These are phyloP conservation scores for Gortyna flavago DNA, from an alignment of 2,888 invertebrate genomes.

Conservation along the genomic window DNA sequence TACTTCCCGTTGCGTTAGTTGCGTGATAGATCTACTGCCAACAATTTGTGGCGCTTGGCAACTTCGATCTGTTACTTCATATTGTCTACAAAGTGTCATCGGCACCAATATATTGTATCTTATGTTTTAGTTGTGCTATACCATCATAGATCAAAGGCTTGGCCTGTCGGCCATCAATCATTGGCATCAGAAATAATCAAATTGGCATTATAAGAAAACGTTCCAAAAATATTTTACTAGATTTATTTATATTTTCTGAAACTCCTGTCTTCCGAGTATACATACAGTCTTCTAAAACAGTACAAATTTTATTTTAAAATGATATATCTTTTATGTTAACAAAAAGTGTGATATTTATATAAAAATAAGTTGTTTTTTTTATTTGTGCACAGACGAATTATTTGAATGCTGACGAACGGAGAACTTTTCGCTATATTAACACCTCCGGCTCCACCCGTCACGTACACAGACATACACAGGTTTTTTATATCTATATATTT, in stretches of 20 bases:
- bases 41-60: slow-evolving; percentile 43
- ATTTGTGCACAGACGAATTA: slow-evolving; percentile 86
- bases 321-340: slow-evolving; percentile 20
- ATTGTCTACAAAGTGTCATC: slow-evolving; percentile 46
- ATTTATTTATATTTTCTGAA: background rate
- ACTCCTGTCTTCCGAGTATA: background rate
- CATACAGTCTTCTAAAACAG: background rate
- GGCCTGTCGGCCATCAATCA: slow-evolving; percentile 1
- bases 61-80: slow-evolving; percentile 35
- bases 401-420: slow-evolving; percentile 85
- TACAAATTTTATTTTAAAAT: slow-evolving; percentile 14
- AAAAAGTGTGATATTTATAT: slow-evolving; percentile 11
- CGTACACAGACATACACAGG: slow-evolving; percentile 77
- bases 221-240: background rate
- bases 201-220: background rate
- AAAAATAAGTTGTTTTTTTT: slow-evolving; percentile 68
- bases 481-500: slow-evolving; percentile 69
- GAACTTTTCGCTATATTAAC: slow-evolving; percentile 75
- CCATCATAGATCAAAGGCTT: slow-evolving; percentile 2
- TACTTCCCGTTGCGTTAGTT: slow-evolving; percentile 27
- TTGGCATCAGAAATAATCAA: background rate
- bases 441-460: slow-evolving; percentile 78
- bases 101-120: slow-evolving; percentile 16
- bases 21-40: slow-evolving; percentile 42
- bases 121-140: background rate